Percentiles rank a stretch among this genome's conserved stretches.
These are phyloP conservation scores for Drosophila insularis DNA, from an alignment of 1,140 invertebrate genomes.

Conservation along the genomic window DNA sequence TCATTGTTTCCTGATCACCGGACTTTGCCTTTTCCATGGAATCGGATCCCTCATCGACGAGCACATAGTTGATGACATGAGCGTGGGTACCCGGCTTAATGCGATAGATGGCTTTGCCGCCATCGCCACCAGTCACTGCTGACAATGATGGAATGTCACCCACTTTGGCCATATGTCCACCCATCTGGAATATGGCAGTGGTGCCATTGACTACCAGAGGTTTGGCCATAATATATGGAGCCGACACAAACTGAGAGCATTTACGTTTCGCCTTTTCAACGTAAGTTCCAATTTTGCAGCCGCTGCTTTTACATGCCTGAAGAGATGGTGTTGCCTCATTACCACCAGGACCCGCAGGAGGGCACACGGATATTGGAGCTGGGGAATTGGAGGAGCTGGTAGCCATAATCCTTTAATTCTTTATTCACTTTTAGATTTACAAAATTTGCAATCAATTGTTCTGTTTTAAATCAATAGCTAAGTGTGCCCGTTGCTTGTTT, in stretches of 20 bases:
- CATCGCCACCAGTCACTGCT: neutral
- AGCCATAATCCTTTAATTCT: neutral
- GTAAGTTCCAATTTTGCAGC: slow-evolving; percentile 51
- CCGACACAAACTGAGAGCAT: slow-evolving; percentile 56
- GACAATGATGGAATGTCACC: slow-evolving; percentile 45
- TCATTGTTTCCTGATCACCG: slow-evolving; percentile 60
- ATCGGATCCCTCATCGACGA: slow-evolving; percentile 61
- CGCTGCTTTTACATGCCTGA: slow-evolving; percentile 45
- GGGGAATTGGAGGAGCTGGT: neutral
- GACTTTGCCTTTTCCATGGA: slow-evolving; percentile 65
- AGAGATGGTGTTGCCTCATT: slow-evolving; percentile 24
- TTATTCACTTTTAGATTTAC: neutral
- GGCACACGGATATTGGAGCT: neutral
- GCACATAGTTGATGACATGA: slow-evolving; percentile 64
- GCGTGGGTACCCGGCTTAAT: slow-evolving; percentile 70
- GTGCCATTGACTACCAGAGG: slow-evolving; percentile 60
- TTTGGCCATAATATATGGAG: slow-evolving; percentile 58
- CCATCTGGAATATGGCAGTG: slow-evolving; percentile 64
- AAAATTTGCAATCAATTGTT: neutral
- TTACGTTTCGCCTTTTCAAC: slow-evolving; percentile 68
- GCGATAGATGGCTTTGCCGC: slow-evolving; percentile 53
- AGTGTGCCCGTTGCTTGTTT: neutral
- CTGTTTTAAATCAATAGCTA: neutral
- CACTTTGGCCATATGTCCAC: slow-evolving; percentile 62
- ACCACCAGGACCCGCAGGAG: neutral